Percentiles rank a stretch among this genome's conserved stretches.
phyloP scores from a whole-genome alignment of 2,113 vertebrate genomes.

The Scytalopus superciliaris region DNA sequence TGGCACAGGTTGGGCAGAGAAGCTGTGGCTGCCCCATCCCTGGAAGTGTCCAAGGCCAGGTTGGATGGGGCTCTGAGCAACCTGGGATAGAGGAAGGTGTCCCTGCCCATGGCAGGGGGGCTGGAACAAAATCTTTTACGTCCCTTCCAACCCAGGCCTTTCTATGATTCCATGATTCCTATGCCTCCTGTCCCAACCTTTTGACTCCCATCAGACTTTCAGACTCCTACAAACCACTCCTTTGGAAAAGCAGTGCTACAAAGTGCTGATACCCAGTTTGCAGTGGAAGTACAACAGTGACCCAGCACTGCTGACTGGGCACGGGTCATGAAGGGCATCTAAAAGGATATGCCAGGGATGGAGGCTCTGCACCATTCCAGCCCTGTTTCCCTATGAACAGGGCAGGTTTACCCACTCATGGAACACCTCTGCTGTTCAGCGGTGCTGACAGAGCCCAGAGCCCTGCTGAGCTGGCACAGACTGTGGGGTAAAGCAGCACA shows the following conservation, averaged over 20 bases:
- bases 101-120: background rate
- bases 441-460: background rate
- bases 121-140: background rate
- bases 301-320: background rate
- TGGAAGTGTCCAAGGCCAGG: background rate
- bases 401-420: background rate
- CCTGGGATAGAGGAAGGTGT: background rate
- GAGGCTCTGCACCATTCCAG: background rate
- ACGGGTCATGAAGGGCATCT: accelerated
- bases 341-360: background rate
- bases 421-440: background rate
- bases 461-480: background rate
- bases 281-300: background rate
- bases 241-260: background rate
- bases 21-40: background rate
- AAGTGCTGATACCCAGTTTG: background rate
- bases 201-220: background rate
- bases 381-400: background rate
- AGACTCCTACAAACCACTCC: background rate
- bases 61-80: background rate
- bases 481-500: background rate
- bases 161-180: background rate
- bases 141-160: background rate
- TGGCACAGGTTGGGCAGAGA: background rate
- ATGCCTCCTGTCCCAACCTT: background rate